These are phyloP conservation scores for Ischnura elegans DNA, from an alignment of 2,888 invertebrate genomes.

Conservation along the genomic window DNA sequence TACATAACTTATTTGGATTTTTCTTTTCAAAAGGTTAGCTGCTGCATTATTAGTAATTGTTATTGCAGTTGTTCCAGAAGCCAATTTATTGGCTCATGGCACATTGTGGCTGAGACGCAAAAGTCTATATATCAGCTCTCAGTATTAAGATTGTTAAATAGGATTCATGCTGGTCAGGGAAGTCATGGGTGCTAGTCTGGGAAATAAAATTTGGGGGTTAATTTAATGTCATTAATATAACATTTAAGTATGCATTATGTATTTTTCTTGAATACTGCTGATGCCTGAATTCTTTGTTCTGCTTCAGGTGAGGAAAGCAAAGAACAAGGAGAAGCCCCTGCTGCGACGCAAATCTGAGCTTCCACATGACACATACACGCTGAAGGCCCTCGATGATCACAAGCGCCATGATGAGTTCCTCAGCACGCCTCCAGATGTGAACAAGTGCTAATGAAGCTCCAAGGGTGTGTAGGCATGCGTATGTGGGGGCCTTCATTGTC, in stretches of 20 bases:
- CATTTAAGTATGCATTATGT: background rate
- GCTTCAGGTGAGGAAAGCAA: conserved; percentile 82
- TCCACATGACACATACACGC: conserved; percentile 94
- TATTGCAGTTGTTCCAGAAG: no score
- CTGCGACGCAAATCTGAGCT: conserved; percentile 97
- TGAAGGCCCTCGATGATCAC: conserved; percentile 94
- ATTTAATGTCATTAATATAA: background rate
- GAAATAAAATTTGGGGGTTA: no score
- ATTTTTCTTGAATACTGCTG: background rate
- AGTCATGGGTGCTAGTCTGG: no score
- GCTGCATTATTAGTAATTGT: no score
- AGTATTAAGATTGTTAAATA: no score
- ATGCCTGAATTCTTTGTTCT: background rate
- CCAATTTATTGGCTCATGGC: no score
- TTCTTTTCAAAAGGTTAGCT: no score
- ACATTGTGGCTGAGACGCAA: no score
- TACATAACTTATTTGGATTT: no score
- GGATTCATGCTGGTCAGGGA: no score
- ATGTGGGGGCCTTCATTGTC: background rate
- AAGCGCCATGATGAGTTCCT: conserved; percentile 95
- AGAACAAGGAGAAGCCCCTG: conserved; percentile 91
- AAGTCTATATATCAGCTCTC: no score
- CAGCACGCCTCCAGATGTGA: conserved; percentile 90
- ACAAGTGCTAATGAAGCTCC: conserved; percentile 85
- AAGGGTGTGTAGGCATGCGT: background rate